A percentile compares a stretch with the other conserved stretches of the same genome.
Evolutionary conservation across 2,113 vertebrate species (phyloP).

Genomic region (Progne subis): DNA sequence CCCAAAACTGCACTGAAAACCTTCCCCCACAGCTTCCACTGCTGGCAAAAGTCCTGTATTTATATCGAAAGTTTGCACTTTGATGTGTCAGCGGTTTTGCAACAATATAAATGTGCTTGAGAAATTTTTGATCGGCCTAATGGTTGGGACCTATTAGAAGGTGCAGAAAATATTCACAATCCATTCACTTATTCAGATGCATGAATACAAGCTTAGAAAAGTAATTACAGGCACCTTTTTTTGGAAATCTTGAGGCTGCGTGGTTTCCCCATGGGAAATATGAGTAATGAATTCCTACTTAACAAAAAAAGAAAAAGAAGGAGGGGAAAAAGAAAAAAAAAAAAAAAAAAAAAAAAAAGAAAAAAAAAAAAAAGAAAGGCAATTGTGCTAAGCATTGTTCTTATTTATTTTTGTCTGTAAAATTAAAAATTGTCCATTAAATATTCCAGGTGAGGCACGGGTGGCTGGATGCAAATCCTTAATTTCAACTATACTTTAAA

Average conservation of each 20-base stretch:
- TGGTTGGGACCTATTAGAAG: constrained; percentile 35
- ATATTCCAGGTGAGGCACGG: background rate
- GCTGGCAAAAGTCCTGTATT: background rate
- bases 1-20: background rate
- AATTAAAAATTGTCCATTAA: background rate
- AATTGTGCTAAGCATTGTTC: background rate
- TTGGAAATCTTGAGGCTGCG: constrained; percentile 20
- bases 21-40: background rate
- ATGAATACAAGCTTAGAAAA: constrained; percentile 49
- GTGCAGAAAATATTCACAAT: constrained; percentile 11
- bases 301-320: background rate
- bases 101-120: constrained; percentile 35
- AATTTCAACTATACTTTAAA: background rate
- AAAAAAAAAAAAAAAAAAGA: too few relatives aligned
- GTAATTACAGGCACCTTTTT: constrained; percentile 56
- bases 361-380: too few relatives aligned
- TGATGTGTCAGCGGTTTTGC: background rate
- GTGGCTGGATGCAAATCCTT: background rate
- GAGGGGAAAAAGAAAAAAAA: background rate
- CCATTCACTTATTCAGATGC: constrained; percentile 53
- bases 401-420: constrained; percentile 11
- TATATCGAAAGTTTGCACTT: constrained; percentile 7
- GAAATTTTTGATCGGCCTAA: constrained; percentile 51
- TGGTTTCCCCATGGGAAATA: constrained; percentile 10
- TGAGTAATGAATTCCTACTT: constrained; percentile 15